Conservation (phyloP, 2,888 invertebrate genomes). For the Eupithecia pulchellata region DNA sequence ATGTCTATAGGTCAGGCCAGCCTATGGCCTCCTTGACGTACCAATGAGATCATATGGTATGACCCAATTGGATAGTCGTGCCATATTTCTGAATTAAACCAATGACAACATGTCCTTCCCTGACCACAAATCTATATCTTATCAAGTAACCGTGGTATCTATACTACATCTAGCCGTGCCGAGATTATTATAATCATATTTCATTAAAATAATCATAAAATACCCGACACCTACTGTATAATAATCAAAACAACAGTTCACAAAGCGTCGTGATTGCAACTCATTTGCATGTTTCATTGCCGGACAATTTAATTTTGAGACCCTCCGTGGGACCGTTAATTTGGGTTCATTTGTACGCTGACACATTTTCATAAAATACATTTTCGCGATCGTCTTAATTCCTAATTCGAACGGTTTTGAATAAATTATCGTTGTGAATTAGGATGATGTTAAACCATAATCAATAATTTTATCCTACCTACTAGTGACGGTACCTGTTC, state of each 20-base stretch:
- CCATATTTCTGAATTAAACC: background rate
- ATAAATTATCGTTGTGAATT: constrained; percentile 32
- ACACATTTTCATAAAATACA: constrained; percentile 49
- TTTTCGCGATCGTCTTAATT: constrained; percentile 54
- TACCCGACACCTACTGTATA: constrained; percentile 32
- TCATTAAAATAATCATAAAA: constrained; percentile 14
- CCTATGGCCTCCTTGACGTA: too few species aligned
- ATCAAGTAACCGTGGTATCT: background rate
- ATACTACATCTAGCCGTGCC: too few species aligned
- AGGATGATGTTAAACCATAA: constrained; percentile 22
- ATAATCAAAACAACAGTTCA: constrained; percentile 64
- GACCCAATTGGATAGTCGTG: too few species aligned
- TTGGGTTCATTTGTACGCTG: constrained; percentile 62
- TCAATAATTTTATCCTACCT: background rate
- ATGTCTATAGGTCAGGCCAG: too few species aligned
- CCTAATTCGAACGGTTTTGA: constrained; percentile 50
- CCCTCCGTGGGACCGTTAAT: constrained; percentile 59
- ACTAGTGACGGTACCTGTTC: background rate
- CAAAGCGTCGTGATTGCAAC: constrained; percentile 77
- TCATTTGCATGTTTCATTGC: constrained; percentile 80
- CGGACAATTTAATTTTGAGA: constrained; percentile 76
- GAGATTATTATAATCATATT: background rate
- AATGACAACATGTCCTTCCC: background rate
- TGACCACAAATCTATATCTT: background rate
- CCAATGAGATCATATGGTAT: too few species aligned